These are phyloP conservation scores for Balanococcus diminutus DNA, from an alignment of 2,888 invertebrate genomes.

Conservation along the genomic window DNA sequence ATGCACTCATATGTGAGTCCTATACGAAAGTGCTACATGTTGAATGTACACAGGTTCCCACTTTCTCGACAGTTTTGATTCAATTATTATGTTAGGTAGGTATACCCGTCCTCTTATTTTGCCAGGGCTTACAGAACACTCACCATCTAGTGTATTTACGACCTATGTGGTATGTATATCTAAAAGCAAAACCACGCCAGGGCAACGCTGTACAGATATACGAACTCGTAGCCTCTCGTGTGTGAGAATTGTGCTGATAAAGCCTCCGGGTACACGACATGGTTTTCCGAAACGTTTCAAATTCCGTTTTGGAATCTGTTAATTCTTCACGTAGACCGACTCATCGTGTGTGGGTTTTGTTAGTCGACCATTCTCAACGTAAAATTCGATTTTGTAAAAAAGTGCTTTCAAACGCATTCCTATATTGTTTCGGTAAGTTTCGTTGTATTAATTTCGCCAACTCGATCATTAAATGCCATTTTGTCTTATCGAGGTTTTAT, in stretches of 20 bases:
- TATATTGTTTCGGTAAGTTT: not conserved
- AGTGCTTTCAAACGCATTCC: not conserved
- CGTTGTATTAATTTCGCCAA: not conserved
- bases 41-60: no score
- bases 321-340: not conserved
- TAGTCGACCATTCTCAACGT: not conserved
- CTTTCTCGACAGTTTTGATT: not conserved
- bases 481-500: not conserved
- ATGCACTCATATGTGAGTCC: no score
- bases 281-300: not conserved
- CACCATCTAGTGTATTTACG: not conserved
- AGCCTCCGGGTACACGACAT: not conserved
- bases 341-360: not conserved
- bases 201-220: not conserved
- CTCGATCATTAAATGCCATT: not conserved
- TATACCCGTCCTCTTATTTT: not conserved
- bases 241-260: not conserved
- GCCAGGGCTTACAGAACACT: not conserved
- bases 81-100: not conserved
- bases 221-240: not conserved
- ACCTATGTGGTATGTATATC: not conserved
- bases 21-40: no score
- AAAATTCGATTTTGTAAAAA: not conserved
- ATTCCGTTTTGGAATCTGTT: not conserved
- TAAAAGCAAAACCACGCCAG: not conserved